Evolutionary conservation across 2,797 vertebrate species (phyloP), one percentile per base, ranked within the genome.

Genomic region (Chelidonichthys spinosus): DNA sequence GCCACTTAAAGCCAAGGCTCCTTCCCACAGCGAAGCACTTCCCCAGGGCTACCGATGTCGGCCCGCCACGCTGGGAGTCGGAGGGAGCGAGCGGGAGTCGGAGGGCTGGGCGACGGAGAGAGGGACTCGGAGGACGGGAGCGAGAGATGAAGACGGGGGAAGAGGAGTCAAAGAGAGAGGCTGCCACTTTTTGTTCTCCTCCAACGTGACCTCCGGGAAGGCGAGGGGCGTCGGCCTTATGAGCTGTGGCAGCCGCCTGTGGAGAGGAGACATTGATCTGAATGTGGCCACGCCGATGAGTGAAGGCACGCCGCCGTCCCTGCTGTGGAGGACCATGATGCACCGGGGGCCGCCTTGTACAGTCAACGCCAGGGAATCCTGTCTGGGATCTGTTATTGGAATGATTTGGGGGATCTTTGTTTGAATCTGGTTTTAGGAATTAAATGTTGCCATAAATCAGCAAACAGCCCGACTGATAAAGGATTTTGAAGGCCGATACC

Each of bases 1-100:
- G 89, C 87, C 92, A 91, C 91, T 93, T 93, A 92, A 89, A 93
- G 92, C 89, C 92, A 92, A 92, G 92, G 90, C 87, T 90, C 91
- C 90, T 93, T 92, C 92, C 92, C 87, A 92, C 89, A 65, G 91
- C 70, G 91, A 89, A 90, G 86, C 89, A 85, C 91, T 91, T 90
- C 89, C 91, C 91, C 46, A 80, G 87, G 89, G 86, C 87, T 77
- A 76, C 74, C 55, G 80, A 69, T 78, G 79, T 84, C 83, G 47
- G 79, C 61, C 75, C 13, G 84, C 78, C 87, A 78, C 85, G 76
- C 87, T 87, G 84, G 85, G 91, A 86, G 86, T 88, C 66, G 0
- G 76, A 63, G 52, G 46, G 61, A 60, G 69, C 63, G 54, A 52
- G 2, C 33, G 7, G 68, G 63, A 72, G 18, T 60, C 52, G 61